A percentile compares a stretch with the other conserved stretches of the same genome.
Conservation (phyloP, 2,888 invertebrate genomes). For the Terebella lapidaria region DNA sequence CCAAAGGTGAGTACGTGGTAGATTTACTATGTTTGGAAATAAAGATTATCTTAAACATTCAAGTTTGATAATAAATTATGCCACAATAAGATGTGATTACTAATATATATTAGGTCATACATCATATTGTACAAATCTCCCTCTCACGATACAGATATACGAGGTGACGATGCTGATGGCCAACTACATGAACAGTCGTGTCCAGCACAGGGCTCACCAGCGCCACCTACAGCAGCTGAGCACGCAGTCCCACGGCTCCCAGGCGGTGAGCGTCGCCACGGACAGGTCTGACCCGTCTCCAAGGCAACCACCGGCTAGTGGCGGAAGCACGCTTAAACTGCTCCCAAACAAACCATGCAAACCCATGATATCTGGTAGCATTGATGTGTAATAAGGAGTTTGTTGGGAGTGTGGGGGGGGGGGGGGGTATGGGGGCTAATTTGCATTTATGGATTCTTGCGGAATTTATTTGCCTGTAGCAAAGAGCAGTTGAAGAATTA, state of each 20-base stretch:
- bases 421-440: too few relatives aligned
- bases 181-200: slow-evolving; percentile 48
- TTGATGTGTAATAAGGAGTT: not conserved
- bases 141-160: slow-evolving; percentile 34
- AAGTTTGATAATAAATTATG: too few relatives aligned
- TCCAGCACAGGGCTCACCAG: slow-evolving; percentile 12
- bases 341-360: slow-evolving; percentile 4
- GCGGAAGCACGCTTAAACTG: not conserved
- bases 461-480: too few relatives aligned
- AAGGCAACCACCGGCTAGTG: not conserved
- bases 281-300: not conserved
- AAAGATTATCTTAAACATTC: too few relatives aligned
- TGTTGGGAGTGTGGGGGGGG: too few relatives aligned
- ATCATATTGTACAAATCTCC: too few relatives aligned
- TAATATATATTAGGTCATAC: too few relatives aligned
- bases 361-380: not conserved
- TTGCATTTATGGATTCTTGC: too few relatives aligned
- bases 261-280: not conserved
- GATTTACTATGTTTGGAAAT: too few relatives aligned
- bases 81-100: too few relatives aligned
- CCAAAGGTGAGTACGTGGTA: slow-evolving; percentile 25
- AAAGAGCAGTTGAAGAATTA: too few relatives aligned
- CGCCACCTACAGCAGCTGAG: not conserved
- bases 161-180: slow-evolving; percentile 53
- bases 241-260: not conserved